These are phyloP conservation scores for Lasioglossum calceatum DNA, from an alignment of 2,888 invertebrate genomes.

Conservation along the genomic window DNA sequence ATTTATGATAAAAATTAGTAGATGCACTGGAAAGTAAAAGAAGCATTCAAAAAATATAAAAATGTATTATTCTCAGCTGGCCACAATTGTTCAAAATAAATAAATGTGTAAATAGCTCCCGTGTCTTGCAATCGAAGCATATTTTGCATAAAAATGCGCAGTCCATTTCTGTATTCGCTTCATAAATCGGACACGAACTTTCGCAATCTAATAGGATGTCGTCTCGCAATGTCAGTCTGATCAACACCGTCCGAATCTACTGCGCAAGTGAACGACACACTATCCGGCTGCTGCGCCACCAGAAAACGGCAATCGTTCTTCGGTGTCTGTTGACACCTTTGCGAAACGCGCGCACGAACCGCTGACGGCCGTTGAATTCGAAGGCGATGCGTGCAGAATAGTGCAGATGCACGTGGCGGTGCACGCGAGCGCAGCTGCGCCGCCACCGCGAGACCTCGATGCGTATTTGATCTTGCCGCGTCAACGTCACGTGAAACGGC, in stretches of 20 bases:
- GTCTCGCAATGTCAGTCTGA: not conserved
- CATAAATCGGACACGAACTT: not conserved
- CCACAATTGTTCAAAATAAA: not conserved
- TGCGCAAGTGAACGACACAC: not conserved
- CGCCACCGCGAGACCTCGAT: not conserved
- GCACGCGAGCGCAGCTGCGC: constrained; percentile 27
- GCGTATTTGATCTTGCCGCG: constrained; percentile 7
- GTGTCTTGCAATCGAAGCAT: too few species aligned
- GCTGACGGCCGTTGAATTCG: constrained; percentile 9
- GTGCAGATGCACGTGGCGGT: constrained; percentile 35
- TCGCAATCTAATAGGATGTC: not conserved
- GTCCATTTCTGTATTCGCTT: not conserved
- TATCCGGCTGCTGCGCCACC: not conserved
- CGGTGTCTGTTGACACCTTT: constrained; percentile 13
- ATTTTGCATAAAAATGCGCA: not conserved
- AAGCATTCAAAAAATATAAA: too few species aligned
- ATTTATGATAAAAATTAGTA: too few species aligned
- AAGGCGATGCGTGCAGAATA: constrained; percentile 2
- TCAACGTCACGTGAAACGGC: constrained; percentile 8
- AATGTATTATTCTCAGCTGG: too few species aligned
- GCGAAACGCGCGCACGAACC: constrained; percentile 2
- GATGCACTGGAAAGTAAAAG: too few species aligned
- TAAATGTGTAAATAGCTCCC: not conserved
- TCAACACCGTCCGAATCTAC: not conserved
- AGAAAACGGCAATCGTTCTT: constrained; percentile 3